Conservation (phyloP, 2,888 invertebrate species). For the Aphrophora alni region DNA sequence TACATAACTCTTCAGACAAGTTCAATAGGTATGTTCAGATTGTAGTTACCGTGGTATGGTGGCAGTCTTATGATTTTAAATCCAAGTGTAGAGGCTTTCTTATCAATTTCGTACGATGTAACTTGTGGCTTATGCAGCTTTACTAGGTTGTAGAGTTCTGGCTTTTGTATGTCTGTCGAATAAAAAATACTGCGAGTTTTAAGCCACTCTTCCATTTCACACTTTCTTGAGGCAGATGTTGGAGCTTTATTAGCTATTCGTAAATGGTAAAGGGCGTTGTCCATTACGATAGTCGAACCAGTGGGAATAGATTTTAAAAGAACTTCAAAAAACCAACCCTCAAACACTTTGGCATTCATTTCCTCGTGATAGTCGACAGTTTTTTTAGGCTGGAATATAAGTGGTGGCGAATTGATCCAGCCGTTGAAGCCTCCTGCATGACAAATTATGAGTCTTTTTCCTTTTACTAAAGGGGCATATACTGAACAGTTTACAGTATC, state of each 20-base stretch:
- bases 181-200: neutral
- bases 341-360: slow-evolving; percentile 24
- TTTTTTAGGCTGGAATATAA: slow-evolving; percentile 11
- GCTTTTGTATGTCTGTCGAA: neutral
- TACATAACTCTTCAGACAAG: too few relatives aligned
- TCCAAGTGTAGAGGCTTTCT: slow-evolving; percentile 1
- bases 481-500: slow-evolving; percentile 11
- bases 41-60: neutral
- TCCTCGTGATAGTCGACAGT: neutral
- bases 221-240: neutral
- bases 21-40: neutral
- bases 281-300: slow-evolving; percentile 24
- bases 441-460: slow-evolving; percentile 15
- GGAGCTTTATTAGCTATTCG: neutral
- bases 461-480: neutral
- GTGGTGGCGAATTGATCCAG: slow-evolving; percentile 21
- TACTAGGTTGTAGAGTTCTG: slow-evolving; percentile 13
- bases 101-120: neutral
- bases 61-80: too few relatives aligned
- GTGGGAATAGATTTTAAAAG: slow-evolving; percentile 7
- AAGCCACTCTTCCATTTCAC: neutral
- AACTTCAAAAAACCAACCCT: slow-evolving; percentile 21
- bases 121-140: slow-evolving; percentile 2
- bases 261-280: slow-evolving; percentile 25
- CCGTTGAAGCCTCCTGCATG: slow-evolving; percentile 29